phyloP scores from a whole-genome alignment of 2,888 invertebrate genomes.

The Callimorpha dominula region DNA sequence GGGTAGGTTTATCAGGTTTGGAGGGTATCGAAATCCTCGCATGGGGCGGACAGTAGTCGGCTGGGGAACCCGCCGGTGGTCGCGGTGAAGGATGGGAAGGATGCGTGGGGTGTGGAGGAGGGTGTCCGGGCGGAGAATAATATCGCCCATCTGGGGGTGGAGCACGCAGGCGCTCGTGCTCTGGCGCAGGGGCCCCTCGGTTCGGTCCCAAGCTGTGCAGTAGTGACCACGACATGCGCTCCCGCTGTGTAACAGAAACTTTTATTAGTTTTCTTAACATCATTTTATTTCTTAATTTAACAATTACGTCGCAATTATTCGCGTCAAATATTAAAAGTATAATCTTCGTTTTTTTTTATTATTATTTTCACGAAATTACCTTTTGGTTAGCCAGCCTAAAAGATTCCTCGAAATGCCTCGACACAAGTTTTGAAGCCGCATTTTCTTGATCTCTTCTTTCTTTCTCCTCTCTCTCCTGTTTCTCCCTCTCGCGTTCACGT shows the following conservation, averaged over 20 bases:
- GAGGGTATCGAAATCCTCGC: conserved; percentile 68
- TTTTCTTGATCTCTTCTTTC: conserved; percentile 88
- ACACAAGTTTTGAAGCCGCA: conserved; percentile 93
- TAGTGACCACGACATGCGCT: conserved; percentile 86
- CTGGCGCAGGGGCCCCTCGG: conserved; percentile 63
- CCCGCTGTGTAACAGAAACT: conserved; percentile 74
- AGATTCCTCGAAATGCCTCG: conserved; percentile 96
- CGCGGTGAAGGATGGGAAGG: conserved; percentile 57
- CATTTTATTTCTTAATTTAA: background rate
- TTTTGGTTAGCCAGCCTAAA: conserved; percentile 92
- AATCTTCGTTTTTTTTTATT: background rate
- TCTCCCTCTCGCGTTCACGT: conserved; percentile 83
- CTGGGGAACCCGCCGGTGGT: conserved; percentile 63
- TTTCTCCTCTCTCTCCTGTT: conserved; percentile 85
- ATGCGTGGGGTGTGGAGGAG: conserved; percentile 55
- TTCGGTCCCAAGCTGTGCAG: conserved; percentile 83
- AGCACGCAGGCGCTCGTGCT: conserved; percentile 61
- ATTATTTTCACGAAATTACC: conserved; percentile 74
- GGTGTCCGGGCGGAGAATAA: conserved; percentile 56
- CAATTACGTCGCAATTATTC: background rate
- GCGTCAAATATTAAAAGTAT: background rate
- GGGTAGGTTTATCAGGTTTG: conserved; percentile 72
- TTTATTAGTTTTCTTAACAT: conserved; percentile 12
- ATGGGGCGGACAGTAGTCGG: conserved; percentile 67
- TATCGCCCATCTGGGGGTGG: conserved; percentile 63